Conservation (phyloP, 2,113 vertebrate genomes). For the Hyperopisus bebe region DNA sequence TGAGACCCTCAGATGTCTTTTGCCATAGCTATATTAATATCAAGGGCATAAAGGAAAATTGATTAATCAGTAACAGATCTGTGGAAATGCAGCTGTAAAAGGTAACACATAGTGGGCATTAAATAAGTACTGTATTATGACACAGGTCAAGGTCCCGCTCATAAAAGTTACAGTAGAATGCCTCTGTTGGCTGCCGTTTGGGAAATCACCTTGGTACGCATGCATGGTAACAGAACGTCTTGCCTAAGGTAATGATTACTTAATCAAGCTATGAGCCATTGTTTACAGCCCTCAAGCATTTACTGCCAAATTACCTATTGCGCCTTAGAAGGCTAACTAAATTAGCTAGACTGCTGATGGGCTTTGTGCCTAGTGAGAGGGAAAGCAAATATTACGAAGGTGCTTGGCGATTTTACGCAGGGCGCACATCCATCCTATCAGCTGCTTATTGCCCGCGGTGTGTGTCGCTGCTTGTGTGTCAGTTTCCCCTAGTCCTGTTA, state of each 20-base stretch:
- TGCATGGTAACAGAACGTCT: not conserved
- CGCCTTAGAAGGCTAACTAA: not conserved
- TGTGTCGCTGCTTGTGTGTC: not conserved
- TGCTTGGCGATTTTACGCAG: not conserved
- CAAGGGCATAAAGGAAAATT: not conserved
- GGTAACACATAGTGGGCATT: not conserved
- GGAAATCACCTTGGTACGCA: not conserved
- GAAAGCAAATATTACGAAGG: not conserved
- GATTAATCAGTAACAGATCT: not conserved
- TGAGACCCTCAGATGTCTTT: not conserved
- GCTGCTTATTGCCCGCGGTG: not conserved
- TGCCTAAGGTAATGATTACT: not conserved
- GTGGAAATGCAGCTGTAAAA: not conserved
- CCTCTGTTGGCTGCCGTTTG: not conserved
- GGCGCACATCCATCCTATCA: not conserved
- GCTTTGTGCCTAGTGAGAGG: not conserved
- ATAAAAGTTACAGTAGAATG: not conserved
- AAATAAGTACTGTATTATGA: not conserved
- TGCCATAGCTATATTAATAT: not conserved
- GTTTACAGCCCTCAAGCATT: not conserved
- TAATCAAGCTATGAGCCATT: not conserved
- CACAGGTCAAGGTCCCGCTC: not conserved
- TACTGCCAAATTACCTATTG: not conserved
- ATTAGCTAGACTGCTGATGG: not conserved
- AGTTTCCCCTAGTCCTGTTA: not conserved